Percentiles rank a stretch among this genome's conserved stretches.
phyloP scores from a whole-genome alignment of 64 coral and sea anemone genomes.

The Catalaphyllia jardinei region DNA sequence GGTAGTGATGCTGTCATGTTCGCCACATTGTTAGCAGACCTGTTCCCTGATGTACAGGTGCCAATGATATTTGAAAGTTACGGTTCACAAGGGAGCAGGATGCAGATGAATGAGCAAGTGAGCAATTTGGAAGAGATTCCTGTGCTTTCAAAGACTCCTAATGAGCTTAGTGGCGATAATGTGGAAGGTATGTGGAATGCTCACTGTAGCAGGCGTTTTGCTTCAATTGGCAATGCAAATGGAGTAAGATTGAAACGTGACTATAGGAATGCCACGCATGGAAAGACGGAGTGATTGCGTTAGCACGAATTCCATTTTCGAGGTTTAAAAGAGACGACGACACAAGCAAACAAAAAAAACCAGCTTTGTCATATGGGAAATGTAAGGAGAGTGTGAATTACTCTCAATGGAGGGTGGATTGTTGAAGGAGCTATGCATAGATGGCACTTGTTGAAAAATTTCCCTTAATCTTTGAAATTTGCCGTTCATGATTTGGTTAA shows the following conservation, averaged over 20 bases:
- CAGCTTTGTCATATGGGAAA: too few relatives aligned
- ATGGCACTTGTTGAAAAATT: too few relatives aligned
- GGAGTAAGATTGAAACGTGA: too few relatives aligned
- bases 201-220: not conserved
- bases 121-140: slow-evolving; percentile 85
- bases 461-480: not conserved
- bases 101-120: slow-evolving; percentile 75
- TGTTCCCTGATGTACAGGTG: slow-evolving; percentile 76
- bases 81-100: slow-evolving; percentile 46
- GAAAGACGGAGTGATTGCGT: too few relatives aligned
- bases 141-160: slow-evolving; percentile 16
- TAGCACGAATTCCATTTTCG: too few relatives aligned
- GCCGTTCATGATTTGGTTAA: too few relatives aligned
- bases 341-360: too few relatives aligned
- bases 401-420: not conserved
- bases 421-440: too few relatives aligned
- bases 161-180: slow-evolving; percentile 14
- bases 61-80: slow-evolving; percentile 86
- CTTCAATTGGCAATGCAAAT: not conserved
- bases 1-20: slow-evolving; percentile 93
- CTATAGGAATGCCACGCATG: too few relatives aligned
- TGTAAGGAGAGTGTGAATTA: too few relatives aligned
- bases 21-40: slow-evolving; percentile 69
- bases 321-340: too few relatives aligned
- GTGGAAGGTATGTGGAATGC: slow-evolving; percentile 50